Evolutionary conservation across 2,888 invertebrate species (phyloP).

Genomic region (Phalera bucephala): DNA sequence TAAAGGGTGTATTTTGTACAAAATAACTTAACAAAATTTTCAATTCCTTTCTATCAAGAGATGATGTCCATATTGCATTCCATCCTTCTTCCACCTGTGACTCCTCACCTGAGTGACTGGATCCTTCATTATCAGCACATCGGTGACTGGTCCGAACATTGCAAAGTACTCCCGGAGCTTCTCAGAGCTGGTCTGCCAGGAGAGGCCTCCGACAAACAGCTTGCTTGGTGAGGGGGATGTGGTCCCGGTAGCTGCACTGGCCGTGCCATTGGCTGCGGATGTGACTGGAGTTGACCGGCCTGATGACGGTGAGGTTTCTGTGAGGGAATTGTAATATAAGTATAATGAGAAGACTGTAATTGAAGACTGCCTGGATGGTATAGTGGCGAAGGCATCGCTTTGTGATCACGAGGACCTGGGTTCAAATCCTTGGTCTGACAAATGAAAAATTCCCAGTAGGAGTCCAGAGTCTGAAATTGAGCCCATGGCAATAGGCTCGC

Average conservation of each 20-base stretch:
- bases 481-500: no score
- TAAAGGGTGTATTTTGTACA: no score
- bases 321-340: no score
- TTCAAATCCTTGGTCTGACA: no score
- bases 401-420: no score
- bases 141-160: conserved; percentile 95
- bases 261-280: conserved; percentile 43
- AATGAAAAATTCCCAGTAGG: no score
- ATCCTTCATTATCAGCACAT: conserved; percentile 97
- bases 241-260: conserved; percentile 50
- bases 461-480: no score
- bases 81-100: background rate
- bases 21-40: no score
- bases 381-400: no score
- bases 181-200: conserved; percentile 96
- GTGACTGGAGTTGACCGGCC: conserved; percentile 88
- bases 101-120: conserved; percentile 92
- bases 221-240: conserved; percentile 88
- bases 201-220: conserved; percentile 94
- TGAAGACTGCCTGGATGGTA: no score
- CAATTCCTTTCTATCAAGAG: no score
- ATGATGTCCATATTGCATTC: conserved; percentile 7
- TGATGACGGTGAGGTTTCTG: conserved; percentile 84
- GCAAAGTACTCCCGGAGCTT: conserved; percentile 96
- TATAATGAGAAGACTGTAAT: no score